Conservation (phyloP, 2,113 vertebrate genomes). For the Montifringilla adamsi region DNA sequence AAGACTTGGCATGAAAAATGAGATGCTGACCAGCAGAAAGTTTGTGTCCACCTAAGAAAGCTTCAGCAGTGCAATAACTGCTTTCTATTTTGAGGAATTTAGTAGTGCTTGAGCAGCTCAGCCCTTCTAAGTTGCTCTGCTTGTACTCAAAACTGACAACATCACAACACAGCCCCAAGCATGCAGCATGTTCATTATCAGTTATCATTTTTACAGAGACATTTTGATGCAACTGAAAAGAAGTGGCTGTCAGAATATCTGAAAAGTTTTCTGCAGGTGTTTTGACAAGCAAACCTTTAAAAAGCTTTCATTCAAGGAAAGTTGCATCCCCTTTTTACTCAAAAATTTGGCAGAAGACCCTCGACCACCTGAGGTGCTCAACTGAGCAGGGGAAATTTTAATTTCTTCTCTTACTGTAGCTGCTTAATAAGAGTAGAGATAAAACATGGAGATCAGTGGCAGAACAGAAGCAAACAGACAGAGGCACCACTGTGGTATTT, state of each 20-base stretch:
- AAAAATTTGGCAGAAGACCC: neutral
- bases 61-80: neutral
- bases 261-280: neutral
- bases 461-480: neutral
- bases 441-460: neutral
- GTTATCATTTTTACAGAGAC: neutral
- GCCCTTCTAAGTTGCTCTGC: neutral
- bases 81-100: neutral
- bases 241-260: neutral
- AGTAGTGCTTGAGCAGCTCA: neutral
- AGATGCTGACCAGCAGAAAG: constrained; percentile 58
- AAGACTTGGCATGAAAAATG: constrained; percentile 43
- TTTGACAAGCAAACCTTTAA: neutral
- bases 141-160: neutral
- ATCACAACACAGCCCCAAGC: neutral
- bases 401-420: neutral
- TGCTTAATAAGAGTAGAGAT: neutral
- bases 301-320: neutral
- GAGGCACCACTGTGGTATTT: neutral
- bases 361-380: neutral
- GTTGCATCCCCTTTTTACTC: neutral
- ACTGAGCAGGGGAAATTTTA: neutral
- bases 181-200: neutral
- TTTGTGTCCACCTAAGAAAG: constrained; percentile 6
- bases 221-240: neutral